Conservation (phyloP, 2,113 vertebrate species). For the Clarias gariepinus region DNA sequence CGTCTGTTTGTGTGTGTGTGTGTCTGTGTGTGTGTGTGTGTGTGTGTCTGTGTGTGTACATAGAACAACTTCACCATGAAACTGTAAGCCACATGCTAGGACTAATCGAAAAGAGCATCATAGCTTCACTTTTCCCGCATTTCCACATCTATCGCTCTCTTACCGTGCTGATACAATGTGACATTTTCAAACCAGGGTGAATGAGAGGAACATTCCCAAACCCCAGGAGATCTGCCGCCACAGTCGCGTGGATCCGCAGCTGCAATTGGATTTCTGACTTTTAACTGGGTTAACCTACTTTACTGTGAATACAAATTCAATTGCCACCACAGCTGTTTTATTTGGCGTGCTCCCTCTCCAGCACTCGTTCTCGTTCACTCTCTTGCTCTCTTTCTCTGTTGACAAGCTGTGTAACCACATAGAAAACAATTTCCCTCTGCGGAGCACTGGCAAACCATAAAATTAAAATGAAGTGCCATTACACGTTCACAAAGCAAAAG, state of each 20-base stretch:
- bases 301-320: constrained; percentile 82
- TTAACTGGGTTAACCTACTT: constrained; percentile 81
- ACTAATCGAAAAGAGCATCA: constrained; percentile 36
- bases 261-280: constrained; percentile 79
- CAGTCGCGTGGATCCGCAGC: constrained; percentile 69
- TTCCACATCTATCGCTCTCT: constrained; percentile 68
- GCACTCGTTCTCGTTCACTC: constrained; percentile 42
- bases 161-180: constrained; percentile 72
- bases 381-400: constrained; percentile 44
- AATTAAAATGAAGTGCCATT: constrained; percentile 78
- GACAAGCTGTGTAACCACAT: constrained; percentile 74
- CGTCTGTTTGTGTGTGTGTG: no score
- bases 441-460: constrained; percentile 76
- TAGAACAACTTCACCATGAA: constrained; percentile 23
- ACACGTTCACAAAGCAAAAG: constrained; percentile 62
- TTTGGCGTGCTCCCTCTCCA: constrained; percentile 66
- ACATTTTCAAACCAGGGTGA: constrained; percentile 74
- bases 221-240: constrained; percentile 72
- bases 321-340: constrained; percentile 76
- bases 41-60: no score
- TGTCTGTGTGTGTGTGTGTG: no score
- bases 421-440: constrained; percentile 74
- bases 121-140: constrained; percentile 32
- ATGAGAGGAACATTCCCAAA: constrained; percentile 67
- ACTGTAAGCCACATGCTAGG: constrained; percentile 7